Conservation (phyloP, 2,113 vertebrate species). For the Brachypteracias leptosomus region DNA sequence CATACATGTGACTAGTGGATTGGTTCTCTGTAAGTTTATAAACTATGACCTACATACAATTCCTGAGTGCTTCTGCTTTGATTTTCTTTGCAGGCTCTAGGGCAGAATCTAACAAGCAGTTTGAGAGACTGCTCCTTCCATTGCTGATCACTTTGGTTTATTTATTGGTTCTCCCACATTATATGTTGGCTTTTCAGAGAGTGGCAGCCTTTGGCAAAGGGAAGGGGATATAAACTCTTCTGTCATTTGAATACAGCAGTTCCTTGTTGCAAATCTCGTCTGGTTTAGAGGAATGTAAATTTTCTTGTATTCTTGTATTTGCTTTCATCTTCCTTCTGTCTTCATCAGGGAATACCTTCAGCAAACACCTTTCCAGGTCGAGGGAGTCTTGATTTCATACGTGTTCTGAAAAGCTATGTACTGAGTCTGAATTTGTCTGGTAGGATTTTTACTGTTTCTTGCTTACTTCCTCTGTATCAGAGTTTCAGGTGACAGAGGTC, state of each 20-base stretch:
- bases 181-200: neutral
- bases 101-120: neutral
- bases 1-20: neutral
- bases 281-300: neutral
- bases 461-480: neutral
- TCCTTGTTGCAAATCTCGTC: neutral
- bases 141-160: neutral
- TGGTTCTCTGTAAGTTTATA: neutral
- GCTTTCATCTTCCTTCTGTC: neutral
- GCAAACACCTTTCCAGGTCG: neutral
- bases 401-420: neutral
- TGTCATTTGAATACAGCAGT: neutral
- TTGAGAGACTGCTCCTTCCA: neutral
- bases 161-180: neutral
- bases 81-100: neutral
- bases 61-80: neutral
- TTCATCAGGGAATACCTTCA: neutral
- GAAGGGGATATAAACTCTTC: neutral
- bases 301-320: neutral
- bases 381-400: neutral
- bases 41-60: neutral
- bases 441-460: neutral
- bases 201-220: neutral
- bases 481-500: neutral
- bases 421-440: neutral